Evolutionary conservation across 1,140 invertebrate species (phyloP), one percentile per base, ranked within the genome.

Genomic region (Aricia agestis): DNA sequence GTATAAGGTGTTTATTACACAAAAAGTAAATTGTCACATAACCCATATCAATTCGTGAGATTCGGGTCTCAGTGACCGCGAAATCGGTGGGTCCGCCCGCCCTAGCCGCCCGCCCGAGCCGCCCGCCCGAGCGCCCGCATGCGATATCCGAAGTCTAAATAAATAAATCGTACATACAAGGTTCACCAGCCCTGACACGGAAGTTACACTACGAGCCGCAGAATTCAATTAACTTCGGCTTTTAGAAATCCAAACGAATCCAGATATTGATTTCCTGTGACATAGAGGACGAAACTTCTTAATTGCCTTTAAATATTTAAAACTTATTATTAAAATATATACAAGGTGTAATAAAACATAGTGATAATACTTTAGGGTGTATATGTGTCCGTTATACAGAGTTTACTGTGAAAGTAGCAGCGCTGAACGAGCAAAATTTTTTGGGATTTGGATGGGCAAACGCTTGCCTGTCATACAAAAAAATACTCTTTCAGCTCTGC

Each of bases 201-300:
- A 19, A 63, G 59, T 25, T 63, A 19, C 59, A 63, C 17, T 19
- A 63, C 17, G 10, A 63, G 18, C 19, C 18, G 19, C 19, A 25
- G 18, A 59, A 63, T 63, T 63, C 19, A 63, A 63, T 63, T 63
- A 63, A 63, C 59, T 63, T 63, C 7, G 17, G 59, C 59, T 19
- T 19, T 25, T 63, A 19, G 18, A 11, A 63, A 63, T 19, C 59
- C 18, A 18, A 63, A 63, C 59, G 19, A 63, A 63, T 11, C 18
- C 59, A 18, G 11, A 63, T 25, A 63, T 63, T 63, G 59, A 25
- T 19, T 63, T 19, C 10, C 59, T 18, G 19, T 63, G 18, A 63
- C 59, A 59, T 11, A 42, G 7, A 42, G 41, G 13, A 13, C 2
- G 13, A 52, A 15, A 52, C 45, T 52, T 52, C 13, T 52, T 52